phyloP scores from a whole-genome alignment of 2,888 invertebrate species.

The Eupithecia tripunctaria region DNA sequence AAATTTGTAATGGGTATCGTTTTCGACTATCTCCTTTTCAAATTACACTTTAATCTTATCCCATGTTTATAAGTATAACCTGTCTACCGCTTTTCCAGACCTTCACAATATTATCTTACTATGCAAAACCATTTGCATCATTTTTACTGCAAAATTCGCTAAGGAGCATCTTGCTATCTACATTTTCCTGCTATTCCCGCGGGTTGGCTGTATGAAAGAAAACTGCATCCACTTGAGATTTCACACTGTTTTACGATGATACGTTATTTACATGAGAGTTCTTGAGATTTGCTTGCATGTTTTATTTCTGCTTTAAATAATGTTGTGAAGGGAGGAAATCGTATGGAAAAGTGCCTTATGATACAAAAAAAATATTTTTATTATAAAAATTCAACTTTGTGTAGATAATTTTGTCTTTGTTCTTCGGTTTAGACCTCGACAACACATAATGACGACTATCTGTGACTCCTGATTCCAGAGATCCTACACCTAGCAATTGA shows the following conservation, averaged over 20 bases:
- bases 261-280: constrained; percentile 54
- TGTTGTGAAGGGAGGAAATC: neutral
- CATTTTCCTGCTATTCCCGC: constrained; percentile 48
- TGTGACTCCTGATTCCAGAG: neutral
- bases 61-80: neutral
- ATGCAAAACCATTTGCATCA: constrained; percentile 16
- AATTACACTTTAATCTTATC: neutral
- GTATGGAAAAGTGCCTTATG: neutral
- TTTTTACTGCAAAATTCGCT: constrained; percentile 35
- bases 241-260: constrained; percentile 54
- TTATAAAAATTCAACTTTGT: neutral
- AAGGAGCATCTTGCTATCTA: constrained; percentile 40
- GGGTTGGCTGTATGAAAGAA: constrained; percentile 55
- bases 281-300: constrained; percentile 44
- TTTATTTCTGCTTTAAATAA: constrained; percentile 23
- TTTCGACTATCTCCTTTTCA: neutral
- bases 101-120: constrained; percentile 2
- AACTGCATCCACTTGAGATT: constrained; percentile 60
- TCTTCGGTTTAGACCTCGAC: neutral
- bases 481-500: no score
- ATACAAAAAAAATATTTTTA: neutral
- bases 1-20: no score
- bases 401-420: no score
- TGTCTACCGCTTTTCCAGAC: neutral
- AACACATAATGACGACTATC: neutral